These are phyloP conservation scores for Timema cristinae DNA, from an alignment of 2,888 invertebrate species.

Conservation along the genomic window DNA sequence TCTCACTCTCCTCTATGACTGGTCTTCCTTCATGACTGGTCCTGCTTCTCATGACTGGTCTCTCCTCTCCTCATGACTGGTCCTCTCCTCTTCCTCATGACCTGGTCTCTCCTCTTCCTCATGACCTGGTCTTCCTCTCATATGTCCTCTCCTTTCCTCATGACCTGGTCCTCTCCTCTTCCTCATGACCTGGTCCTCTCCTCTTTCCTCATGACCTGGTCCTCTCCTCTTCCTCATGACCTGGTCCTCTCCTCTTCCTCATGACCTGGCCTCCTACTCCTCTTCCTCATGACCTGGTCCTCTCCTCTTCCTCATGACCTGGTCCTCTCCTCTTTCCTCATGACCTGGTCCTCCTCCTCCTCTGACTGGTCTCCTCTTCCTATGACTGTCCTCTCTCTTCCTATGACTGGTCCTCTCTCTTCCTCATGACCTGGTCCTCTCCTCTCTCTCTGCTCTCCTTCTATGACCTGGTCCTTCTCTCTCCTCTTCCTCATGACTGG, in stretches of 20 bases:
- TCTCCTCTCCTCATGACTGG: neutral
- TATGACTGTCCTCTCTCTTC: neutral
- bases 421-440: neutral
- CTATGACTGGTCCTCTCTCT: neutral
- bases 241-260: neutral
- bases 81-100: neutral
- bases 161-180: neutral
- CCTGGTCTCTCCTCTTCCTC: neutral
- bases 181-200: neutral
- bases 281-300: neutral
- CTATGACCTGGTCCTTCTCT: neutral
- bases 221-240: neutral
- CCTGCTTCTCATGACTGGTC: neutral
- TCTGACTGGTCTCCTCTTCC: neutral
- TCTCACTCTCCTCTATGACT: neutral
- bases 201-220: neutral
- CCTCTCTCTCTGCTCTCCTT: neutral
- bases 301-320: neutral
- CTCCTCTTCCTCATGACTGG: neutral
- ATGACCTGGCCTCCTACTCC: neutral
- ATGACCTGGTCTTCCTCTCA: neutral
- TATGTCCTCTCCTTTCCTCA: neutral
- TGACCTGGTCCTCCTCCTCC: neutral
- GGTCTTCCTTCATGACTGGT: neutral
- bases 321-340: no score